Evolutionary conservation across 2,797 vertebrate genomes (phyloP), one percentile per base, ranked within the genome.

Genomic region (Amphiprion clarkii): DNA sequence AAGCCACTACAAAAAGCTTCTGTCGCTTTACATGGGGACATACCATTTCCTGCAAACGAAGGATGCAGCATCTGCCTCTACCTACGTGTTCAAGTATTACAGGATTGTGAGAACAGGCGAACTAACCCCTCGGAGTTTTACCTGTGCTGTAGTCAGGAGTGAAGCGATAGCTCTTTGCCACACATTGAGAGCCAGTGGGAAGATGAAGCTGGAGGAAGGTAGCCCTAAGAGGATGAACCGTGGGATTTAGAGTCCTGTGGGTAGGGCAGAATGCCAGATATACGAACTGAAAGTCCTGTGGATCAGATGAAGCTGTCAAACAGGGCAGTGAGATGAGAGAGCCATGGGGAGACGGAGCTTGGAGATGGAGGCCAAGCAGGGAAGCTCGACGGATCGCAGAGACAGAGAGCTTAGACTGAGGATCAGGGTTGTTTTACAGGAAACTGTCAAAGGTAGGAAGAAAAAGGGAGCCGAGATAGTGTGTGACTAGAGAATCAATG

Each of bases 271-370:
- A 91, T 85, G 89, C 79, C 89, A 90, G 92, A 91, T 89, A 90
- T 88, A 89, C 90, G 89, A 73, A 87, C 89, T 78, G 63, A 92
- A 93, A 93, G 92, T 92, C 93, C 90, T 85, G 88, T 83, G 94
- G 92, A 94, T 94, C 92, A 94, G 92, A 95, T 94, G 89, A 91
- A 93, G 92, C 92, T 94, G 94, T 94, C 93, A 93, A 89, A 88
- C 89, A 92, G 90, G 85, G 93, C 80, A 87, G 85, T 46, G 86
- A 92, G 91, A 93, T 91, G 92, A 92, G 91, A 94, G 93, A 90
- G 86, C 88, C 81, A 82, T 73, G 81, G 87, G 89, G 88, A 88
- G 79, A 77, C 74, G 76, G 89, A 89, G 91, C 85, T 89, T 62
- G 88, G 87, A 92, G 88, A 91, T 89, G 88, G 87, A 91, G 88